Evolutionary conservation across 2,888 invertebrate genomes (phyloP).

Genomic region (Anodontia alba): DNA sequence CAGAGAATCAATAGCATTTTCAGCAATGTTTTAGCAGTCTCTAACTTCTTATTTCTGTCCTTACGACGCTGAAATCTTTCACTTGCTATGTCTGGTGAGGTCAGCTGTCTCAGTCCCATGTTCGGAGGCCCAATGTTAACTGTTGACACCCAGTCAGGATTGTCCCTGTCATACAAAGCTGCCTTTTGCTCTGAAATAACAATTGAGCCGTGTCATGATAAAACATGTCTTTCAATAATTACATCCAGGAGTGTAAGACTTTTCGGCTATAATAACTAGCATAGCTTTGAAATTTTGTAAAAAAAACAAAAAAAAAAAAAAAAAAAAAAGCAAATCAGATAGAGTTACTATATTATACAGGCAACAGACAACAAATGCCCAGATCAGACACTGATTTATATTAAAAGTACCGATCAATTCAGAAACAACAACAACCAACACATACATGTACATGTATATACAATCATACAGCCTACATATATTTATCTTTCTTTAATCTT

Average conservation of each 20-base stretch:
- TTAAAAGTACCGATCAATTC: not conserved
- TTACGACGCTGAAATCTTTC: not conserved
- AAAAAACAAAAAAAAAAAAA: too few relatives aligned
- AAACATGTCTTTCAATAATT: too few relatives aligned
- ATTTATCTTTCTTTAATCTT: too few relatives aligned
- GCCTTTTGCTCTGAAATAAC: not conserved
- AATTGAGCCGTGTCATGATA: too few relatives aligned
- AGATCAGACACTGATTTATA: too few relatives aligned
- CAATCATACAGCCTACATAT: not conserved
- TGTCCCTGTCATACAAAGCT: not conserved
- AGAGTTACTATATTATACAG: too few relatives aligned
- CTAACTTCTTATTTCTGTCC: not conserved
- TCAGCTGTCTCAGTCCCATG: not conserved
- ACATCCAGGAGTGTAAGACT: too few relatives aligned
- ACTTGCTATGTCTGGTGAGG: not conserved
- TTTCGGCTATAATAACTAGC: too few relatives aligned
- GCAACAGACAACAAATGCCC: not conserved
- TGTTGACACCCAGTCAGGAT: constrained; percentile 5
- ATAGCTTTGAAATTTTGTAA: too few relatives aligned
- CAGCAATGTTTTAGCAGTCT: not conserved
- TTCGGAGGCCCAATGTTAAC: not conserved
- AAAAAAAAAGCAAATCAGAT: too few relatives aligned
- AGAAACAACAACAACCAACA: not conserved
- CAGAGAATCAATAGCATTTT: too few relatives aligned
- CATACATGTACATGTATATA: not conserved